Percentiles rank a stretch among this genome's conserved stretches.
Conservation (phyloP, 2,888 invertebrate genomes). For the Trachelus troglodyta region DNA sequence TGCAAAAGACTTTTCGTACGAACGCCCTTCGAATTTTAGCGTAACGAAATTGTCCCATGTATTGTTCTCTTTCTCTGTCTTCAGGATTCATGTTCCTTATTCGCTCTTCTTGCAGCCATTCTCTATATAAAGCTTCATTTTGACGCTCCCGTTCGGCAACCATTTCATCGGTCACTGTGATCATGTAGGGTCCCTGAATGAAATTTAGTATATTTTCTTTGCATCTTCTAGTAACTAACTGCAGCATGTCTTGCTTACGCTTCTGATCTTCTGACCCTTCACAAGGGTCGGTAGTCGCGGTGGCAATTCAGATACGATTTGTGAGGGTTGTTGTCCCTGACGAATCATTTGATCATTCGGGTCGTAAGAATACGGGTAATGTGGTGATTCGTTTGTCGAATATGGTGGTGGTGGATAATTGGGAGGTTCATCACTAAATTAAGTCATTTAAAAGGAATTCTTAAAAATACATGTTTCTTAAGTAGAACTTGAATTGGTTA, state of each 20-base stretch:
- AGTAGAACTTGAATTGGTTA: no score
- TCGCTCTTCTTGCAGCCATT: conserved; percentile 47
- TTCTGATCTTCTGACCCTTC: conserved; percentile 47
- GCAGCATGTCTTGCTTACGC: conserved; percentile 32
- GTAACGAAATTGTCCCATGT: conserved; percentile 49
- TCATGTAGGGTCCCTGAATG: conserved; percentile 51
- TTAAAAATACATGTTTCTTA: no score
- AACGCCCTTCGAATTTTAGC: conserved; percentile 54
- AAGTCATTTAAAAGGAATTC: no score
- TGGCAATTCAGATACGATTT: conserved; percentile 36
- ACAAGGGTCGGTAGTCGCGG: conserved; percentile 47
- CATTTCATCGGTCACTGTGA: conserved; percentile 55
- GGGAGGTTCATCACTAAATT: no score
- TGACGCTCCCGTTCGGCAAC: conserved; percentile 48
- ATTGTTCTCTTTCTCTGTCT: conserved; percentile 34
- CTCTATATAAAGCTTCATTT: conserved; percentile 49
- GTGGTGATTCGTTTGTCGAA: no score
- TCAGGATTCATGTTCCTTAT: conserved; percentile 16
- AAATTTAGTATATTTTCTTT: neutral
- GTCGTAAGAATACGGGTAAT: no score
- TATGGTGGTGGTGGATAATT: no score
- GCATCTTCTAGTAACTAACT: neutral
- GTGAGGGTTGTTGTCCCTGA: no score
- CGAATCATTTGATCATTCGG: no score
- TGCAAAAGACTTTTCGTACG: conserved; percentile 70